Percentiles rank a stretch among this genome's conserved stretches.
phyloP scores from a whole-genome alignment of 2,797 vertebrate genomes.

The Dallia pectoralis region DNA sequence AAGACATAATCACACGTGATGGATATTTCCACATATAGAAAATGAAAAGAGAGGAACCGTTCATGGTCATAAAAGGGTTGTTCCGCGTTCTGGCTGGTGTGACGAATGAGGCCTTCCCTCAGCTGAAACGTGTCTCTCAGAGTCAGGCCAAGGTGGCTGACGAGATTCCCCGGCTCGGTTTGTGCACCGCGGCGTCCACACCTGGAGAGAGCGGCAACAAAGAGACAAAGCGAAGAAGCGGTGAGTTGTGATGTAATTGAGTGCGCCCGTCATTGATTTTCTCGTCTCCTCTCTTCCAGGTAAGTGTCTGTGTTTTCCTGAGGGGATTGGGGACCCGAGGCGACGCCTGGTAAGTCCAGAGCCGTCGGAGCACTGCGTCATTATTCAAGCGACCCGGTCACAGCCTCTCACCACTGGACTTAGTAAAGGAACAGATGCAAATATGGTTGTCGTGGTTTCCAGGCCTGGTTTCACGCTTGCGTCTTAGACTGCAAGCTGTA shows the following conservation, averaged over 20 bases:
- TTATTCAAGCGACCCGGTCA: slow-evolving; percentile 57
- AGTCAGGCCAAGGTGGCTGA: no score
- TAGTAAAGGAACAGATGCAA: slow-evolving; percentile 29
- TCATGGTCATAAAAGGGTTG: neutral
- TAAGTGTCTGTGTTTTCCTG: slow-evolving; percentile 73
- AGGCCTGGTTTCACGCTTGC: neutral
- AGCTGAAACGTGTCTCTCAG: no score
- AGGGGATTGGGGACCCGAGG: slow-evolving; percentile 56
- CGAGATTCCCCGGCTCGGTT: no score
- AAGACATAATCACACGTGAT: neutral
- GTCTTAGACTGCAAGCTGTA: neutral
- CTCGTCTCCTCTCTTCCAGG: slow-evolving; percentile 69
- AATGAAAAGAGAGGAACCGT: neutral
- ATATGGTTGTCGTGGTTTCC: neutral
- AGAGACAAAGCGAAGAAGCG: slow-evolving; percentile 7
- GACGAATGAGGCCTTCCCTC: slow-evolving; percentile 22
- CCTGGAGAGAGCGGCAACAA: slow-evolving; percentile 1
- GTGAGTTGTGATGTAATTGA: slow-evolving; percentile 65
- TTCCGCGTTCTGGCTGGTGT: neutral
- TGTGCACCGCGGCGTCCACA: slow-evolving; percentile 15
- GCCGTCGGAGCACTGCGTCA: slow-evolving; percentile 56
- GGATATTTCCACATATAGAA: neutral
- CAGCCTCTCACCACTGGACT: slow-evolving; percentile 31
- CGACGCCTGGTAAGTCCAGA: slow-evolving; percentile 61
- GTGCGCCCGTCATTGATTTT: slow-evolving; percentile 70